Evolutionary conservation across 1,140 invertebrate species (phyloP), one percentile per base, ranked within the genome.

Genomic region (Lepidotrigona ventralis): DNA sequence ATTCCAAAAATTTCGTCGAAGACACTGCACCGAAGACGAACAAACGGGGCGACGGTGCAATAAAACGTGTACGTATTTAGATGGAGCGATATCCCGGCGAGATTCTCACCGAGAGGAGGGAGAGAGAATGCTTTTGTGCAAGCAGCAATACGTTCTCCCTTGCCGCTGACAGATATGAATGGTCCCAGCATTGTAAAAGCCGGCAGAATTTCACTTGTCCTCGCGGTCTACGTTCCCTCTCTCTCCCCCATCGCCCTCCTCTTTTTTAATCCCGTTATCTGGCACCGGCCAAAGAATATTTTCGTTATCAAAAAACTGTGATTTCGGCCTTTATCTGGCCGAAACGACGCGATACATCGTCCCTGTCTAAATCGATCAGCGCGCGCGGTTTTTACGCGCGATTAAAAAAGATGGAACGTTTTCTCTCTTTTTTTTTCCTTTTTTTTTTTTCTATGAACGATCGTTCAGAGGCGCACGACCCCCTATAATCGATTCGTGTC

Each of bases 91-190:
- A 83, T 78, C 58, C 79, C 75, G 58, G 11, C 58, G 75, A 72
- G 71, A 85, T 87, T 77, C 72, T 71, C 81, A 79, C 84, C 85
- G 84, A 85, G 39, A 8, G 39, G 6, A 46, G 39, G 39, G 39
- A 46, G 68, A 86, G 69, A 86, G 79, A 84, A 87, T 86, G 72
- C 85, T 76, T 87, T 86, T 69, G 86, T 76, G 66, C 26, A 78
- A 29, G 56, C 54, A 54, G 33, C 73, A 79, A 81, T 77, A 76
- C 84, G 74, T 79, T 83, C 76, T n/a, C 39, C 17, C 76, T 70
- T 86, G 68, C 58, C 68, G 51, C 68, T 86, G 85, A 86, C 85
- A 86, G 85, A 77, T 86, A 87, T 77, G 81, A 84, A 86, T 84
- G 58, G 73, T 46, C 26, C 12, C 21, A 63, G 60, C 69, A 79